phyloP scores from a whole-genome alignment of 1,140 invertebrate genomes.

The Proctacanthus coquilletti region DNA sequence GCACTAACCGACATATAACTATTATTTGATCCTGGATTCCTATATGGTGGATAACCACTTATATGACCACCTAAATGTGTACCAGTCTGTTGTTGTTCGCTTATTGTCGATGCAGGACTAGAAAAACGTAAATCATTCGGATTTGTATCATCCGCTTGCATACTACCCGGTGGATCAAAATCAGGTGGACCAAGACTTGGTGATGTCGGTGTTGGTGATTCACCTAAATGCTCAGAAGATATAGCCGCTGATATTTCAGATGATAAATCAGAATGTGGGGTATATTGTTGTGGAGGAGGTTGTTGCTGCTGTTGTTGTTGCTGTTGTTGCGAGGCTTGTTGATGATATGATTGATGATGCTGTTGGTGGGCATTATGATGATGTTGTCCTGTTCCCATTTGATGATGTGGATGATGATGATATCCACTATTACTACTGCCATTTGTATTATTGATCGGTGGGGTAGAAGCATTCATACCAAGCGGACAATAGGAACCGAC shows the following conservation, averaged over 20 bases:
- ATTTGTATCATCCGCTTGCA: constrained; percentile 33
- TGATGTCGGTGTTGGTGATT: constrained; percentile 43
- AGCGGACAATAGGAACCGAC: constrained; percentile 7
- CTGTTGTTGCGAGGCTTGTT: neutral
- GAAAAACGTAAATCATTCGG: constrained; percentile 36
- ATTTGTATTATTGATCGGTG: neutral
- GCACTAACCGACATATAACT: neutral
- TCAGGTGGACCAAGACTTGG: constrained; percentile 55
- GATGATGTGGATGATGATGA: constrained; percentile 16
- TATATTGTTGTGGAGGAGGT: constrained; percentile 1
- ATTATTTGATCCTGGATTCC: constrained; percentile 5
- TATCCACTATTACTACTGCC: neutral
- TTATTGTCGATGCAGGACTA: constrained; percentile 30
- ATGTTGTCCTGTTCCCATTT: constrained; percentile 9
- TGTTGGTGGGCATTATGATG: constrained; percentile 11
- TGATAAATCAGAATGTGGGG: constrained; percentile 51
- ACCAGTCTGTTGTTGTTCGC: constrained; percentile 17
- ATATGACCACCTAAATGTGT: constrained; percentile 6
- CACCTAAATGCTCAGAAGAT: constrained; percentile 47
- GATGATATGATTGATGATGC: constrained; percentile 6
- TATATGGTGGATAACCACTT: constrained; percentile 9
- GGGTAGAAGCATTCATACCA: neutral
- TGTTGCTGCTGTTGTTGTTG: constrained; percentile 13
- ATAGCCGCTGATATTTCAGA: constrained; percentile 63
- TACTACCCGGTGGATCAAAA: constrained; percentile 54